These are phyloP conservation scores for Phenganax stokvisi DNA, from an alignment of 92 coral and sea anemone species.

Conservation along the genomic window DNA sequence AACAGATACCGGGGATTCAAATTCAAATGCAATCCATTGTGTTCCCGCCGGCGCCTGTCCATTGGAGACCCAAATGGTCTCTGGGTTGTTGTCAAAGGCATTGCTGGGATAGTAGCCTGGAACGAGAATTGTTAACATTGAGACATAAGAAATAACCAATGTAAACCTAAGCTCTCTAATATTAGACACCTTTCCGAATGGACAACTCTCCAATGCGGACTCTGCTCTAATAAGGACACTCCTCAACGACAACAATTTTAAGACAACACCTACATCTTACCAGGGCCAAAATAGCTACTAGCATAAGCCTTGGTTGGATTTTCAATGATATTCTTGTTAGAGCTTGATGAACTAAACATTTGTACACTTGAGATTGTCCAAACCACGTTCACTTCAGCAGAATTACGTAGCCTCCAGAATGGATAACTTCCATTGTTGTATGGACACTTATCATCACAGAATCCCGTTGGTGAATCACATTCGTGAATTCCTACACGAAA, in stretches of 20 bases:
- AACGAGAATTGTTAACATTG: background rate
- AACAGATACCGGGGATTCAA: conserved; percentile 70
- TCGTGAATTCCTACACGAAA: conserved; percentile 67
- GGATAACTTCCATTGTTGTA: conserved; percentile 86
- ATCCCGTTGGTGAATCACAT: conserved; percentile 83
- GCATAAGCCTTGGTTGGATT: conserved; percentile 75
- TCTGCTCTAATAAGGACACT: background rate
- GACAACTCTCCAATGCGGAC: no score
- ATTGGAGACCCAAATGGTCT: conserved; percentile 88
- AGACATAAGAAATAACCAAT: background rate
- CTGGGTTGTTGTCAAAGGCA: conserved; percentile 94
- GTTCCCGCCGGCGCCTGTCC: conserved; percentile 94
- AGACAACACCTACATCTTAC: conserved; percentile 40
- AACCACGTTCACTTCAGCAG: conserved; percentile 74
- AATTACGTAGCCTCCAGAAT: conserved; percentile 91
- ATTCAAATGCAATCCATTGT: conserved; percentile 97
- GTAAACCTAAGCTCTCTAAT: background rate
- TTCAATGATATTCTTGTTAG: conserved; percentile 65
- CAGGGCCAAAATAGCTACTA: conserved; percentile 97
- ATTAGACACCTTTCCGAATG: background rate
- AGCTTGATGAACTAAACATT: conserved; percentile 72
- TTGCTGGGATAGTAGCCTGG: conserved; percentile 90
- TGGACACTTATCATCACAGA: conserved; percentile 89
- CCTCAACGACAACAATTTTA: background rate
- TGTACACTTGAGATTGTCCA: conserved; percentile 82